phyloP scores from a whole-genome alignment of 1,140 invertebrate species.

The Battus philenor region DNA sequence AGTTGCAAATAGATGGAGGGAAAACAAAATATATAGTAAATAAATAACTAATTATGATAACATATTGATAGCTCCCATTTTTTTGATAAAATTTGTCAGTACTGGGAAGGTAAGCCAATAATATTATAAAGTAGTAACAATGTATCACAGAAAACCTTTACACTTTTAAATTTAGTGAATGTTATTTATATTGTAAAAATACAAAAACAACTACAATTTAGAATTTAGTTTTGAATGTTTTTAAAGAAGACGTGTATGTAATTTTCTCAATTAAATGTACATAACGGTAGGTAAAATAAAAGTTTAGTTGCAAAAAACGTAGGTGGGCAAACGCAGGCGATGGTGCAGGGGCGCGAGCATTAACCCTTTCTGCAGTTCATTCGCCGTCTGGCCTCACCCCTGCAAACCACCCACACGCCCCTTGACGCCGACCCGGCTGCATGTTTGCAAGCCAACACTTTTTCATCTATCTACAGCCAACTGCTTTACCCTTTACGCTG shows the following conservation, averaged over 20 bases:
- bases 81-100: too few relatives aligned
- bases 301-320: conserved; percentile 42
- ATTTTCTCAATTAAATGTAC: not conserved
- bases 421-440: conserved; percentile 47
- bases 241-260: not conserved
- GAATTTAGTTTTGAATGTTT: too few relatives aligned
- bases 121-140: too few relatives aligned
- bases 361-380: conserved; percentile 76
- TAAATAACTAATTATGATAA: too few relatives aligned
- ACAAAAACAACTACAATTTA: too few relatives aligned
- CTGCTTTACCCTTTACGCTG: conserved; percentile 11
- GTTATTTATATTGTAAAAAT: too few relatives aligned
- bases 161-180: too few relatives aligned
- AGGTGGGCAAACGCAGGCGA: conserved; percentile 49
- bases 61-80: too few relatives aligned
- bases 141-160: not conserved
- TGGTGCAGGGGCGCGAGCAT: conserved; percentile 66
- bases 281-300: conserved; percentile 27
- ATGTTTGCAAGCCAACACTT: conserved; percentile 38
- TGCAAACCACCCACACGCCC: conserved; percentile 45
- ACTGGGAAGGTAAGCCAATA: too few relatives aligned
- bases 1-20: too few relatives aligned
- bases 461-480: conserved; percentile 10
- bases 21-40: too few relatives aligned
- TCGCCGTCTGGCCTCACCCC: conserved; percentile 76